A percentile compares a stretch with the other conserved stretches of the same genome.
phyloP scores from a whole-genome alignment of 2,113 vertebrate genomes.

The Oreochromis tanganicae region DNA sequence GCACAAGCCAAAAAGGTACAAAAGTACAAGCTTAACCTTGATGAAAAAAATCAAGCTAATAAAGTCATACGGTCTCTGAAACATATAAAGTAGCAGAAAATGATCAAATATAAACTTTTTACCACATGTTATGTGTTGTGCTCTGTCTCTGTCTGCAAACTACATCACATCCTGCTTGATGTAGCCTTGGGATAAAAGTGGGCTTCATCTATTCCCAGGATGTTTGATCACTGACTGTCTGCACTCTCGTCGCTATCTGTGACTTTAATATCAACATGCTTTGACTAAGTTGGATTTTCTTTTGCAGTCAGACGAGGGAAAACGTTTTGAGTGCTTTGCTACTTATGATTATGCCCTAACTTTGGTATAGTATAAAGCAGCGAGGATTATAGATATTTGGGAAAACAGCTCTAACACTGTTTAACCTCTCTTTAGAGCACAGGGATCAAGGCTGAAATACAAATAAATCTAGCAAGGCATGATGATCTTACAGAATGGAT shows the following conservation, averaged over 20 bases:
- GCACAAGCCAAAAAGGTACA: neutral
- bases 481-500: neutral
- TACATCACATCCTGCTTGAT: neutral
- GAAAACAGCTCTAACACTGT: neutral
- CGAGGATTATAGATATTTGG: neutral
- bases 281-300: neutral
- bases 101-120: neutral
- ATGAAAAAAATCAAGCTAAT: neutral
- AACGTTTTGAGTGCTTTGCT: neutral
- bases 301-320: neutral
- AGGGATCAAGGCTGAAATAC: neutral
- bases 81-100: neutral
- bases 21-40: neutral
- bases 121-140: neutral
- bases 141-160: neutral
- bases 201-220: slow-evolving; percentile 2
- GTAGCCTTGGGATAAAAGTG: slow-evolving; percentile 8
- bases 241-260: neutral
- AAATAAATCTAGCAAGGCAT: neutral
- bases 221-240: slow-evolving; percentile 11
- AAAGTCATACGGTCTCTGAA: neutral
- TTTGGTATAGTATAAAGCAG: neutral
- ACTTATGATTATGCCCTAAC: neutral
- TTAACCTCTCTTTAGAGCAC: neutral
- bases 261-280: neutral